phyloP scores from a whole-genome alignment of 30 jellyfish, hydroid and myxozoan species.

The Nemopilema nomurai region DNA sequence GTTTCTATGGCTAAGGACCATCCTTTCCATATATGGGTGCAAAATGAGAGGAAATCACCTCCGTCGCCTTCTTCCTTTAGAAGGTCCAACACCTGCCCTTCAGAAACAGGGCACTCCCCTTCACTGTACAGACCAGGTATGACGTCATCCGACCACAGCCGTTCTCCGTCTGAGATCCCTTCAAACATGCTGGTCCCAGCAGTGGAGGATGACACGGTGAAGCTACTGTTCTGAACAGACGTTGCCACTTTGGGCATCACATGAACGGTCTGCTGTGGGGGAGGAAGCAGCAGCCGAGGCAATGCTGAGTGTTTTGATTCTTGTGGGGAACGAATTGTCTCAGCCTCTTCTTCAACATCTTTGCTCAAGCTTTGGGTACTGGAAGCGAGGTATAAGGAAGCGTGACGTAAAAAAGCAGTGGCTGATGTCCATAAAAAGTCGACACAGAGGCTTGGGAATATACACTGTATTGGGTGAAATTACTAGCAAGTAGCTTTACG shows the following conservation, averaged over 20 bases:
- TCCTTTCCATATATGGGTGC: too few relatives aligned
- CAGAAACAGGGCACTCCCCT: constrained; percentile 84
- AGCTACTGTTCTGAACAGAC: constrained; percentile 30
- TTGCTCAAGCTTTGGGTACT: not conserved
- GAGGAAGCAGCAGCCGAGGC: constrained; percentile 33
- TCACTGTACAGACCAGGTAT: constrained; percentile 75
- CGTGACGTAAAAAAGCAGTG: not conserved
- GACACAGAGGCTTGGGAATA: not conserved
- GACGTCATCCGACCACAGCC: constrained; percentile 60
- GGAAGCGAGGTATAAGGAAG: not conserved
- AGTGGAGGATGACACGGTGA: constrained; percentile 57
- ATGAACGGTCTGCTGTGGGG: not conserved
- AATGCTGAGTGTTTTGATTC: constrained; percentile 9
- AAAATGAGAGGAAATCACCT: too few relatives aligned
- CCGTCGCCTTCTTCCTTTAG: constrained; percentile 32
- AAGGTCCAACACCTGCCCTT: constrained; percentile 55
- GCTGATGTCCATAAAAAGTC: not conserved
- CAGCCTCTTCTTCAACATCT: constrained; percentile 12
- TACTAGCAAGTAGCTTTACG: too few relatives aligned
- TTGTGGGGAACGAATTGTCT: constrained; percentile 4
- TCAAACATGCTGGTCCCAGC: constrained; percentile 81
- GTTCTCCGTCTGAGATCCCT: constrained; percentile 88
- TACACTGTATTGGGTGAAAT: too few relatives aligned
- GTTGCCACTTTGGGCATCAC: constrained; percentile 20
- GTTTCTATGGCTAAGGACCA: too few relatives aligned